A percentile compares a stretch with the other conserved stretches of the same genome.
Conservation (phyloP, 2,888 invertebrate species). For the Phania funesta region DNA sequence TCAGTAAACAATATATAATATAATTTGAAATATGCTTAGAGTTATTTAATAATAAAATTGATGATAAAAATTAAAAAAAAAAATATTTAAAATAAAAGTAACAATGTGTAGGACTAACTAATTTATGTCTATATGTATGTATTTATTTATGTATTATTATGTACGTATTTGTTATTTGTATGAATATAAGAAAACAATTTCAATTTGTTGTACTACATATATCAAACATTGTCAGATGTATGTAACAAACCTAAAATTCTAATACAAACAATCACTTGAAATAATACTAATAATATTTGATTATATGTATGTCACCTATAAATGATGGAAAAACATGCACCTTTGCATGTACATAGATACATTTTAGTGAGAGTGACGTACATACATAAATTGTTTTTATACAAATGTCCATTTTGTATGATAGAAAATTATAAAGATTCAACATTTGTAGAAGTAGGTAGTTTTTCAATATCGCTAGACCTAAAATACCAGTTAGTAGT, state of each 20-base stretch:
- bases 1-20: slow-evolving; percentile 8
- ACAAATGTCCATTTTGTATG: slow-evolving; percentile 25
- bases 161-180: slow-evolving; percentile 53
- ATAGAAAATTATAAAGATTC: neutral
- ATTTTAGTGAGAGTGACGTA: neutral
- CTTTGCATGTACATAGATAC: neutral
- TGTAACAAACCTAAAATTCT: slow-evolving; percentile 29
- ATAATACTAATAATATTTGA: slow-evolving; percentile 39
- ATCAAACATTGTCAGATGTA: slow-evolving; percentile 24
- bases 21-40: slow-evolving; percentile 46
- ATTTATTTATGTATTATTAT: slow-evolving; percentile 58
- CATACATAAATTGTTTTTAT: slow-evolving; percentile 3
- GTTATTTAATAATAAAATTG: slow-evolving; percentile 46
- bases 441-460: neutral
- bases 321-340: neutral
- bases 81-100: slow-evolving; percentile 30
- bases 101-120: slow-evolving; percentile 59
- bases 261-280: slow-evolving; percentile 43
- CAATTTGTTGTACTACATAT: slow-evolving; percentile 12
- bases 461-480: slow-evolving; percentile 1
- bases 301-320: slow-evolving; percentile 13
- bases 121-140: slow-evolving; percentile 64
- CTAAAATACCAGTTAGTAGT: slow-evolving; percentile 15
- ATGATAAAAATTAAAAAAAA: slow-evolving; percentile 30
- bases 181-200: slow-evolving; percentile 30